Conservation (phyloP, 2,113 vertebrate genomes). For the Seriola dumerili region DNA sequence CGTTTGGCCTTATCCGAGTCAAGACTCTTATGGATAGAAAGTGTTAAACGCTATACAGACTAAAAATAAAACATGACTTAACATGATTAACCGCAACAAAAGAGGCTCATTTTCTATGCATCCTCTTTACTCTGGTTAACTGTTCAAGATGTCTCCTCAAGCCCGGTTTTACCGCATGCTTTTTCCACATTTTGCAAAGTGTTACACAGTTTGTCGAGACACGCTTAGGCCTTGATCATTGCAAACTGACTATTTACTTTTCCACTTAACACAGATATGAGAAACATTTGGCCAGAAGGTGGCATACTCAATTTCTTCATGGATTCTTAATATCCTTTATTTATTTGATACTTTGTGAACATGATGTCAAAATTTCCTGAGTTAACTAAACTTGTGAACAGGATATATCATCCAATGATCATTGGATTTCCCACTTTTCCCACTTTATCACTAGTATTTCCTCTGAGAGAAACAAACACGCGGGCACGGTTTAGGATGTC, state of each 20-base stretch:
- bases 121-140: neutral
- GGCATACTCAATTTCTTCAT: conserved; percentile 27
- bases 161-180: neutral
- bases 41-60: neutral
- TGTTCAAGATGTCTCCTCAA: neutral
- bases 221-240: conserved; percentile 28
- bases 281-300: conserved; percentile 48
- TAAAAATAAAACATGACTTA: neutral
- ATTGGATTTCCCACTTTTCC: neutral
- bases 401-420: neutral
- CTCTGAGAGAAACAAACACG: conserved; percentile 16
- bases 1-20: neutral
- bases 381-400: neutral
- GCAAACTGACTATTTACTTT: conserved; percentile 61
- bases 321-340: neutral
- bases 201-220: conserved; percentile 66
- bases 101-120: rapidly evolving
- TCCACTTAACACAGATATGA: conserved; percentile 46
- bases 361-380: neutral
- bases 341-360: neutral
- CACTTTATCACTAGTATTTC: neutral
- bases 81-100: neutral
- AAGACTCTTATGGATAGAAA: neutral
- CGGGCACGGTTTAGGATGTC: neutral
- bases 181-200: conserved; percentile 15